phyloP scores from a whole-genome alignment of 2,888 invertebrate species.

The Diloba caeruleocephala region DNA sequence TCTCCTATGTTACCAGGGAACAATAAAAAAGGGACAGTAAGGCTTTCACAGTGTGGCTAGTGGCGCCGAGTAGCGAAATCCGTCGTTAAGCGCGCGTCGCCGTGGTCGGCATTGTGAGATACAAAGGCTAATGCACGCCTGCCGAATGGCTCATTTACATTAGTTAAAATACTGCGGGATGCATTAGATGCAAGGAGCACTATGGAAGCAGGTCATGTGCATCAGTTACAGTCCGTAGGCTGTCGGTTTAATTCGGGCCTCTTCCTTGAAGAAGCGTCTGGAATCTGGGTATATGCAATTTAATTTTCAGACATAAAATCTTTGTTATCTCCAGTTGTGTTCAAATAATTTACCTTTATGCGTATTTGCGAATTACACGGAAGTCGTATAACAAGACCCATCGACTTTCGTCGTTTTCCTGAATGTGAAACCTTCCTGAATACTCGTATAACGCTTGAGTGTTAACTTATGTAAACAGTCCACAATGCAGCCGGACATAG shows the following conservation, averaged over 20 bases:
- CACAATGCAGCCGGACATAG: conserved; percentile 28
- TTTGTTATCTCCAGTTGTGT: conserved; percentile 6
- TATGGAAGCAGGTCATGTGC: conserved; percentile 34
- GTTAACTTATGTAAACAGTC: conserved; percentile 20
- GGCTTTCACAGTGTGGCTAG: conserved; percentile 32
- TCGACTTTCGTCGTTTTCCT: conserved; percentile 20
- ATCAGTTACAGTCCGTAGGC: not conserved
- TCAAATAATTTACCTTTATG: conserved; percentile 7
- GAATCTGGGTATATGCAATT: too few species aligned
- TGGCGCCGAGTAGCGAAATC: conserved; percentile 43
- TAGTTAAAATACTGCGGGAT: conserved; percentile 27
- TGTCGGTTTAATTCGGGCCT: not conserved
- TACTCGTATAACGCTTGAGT: conserved; percentile 12
- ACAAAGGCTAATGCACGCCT: conserved; percentile 49
- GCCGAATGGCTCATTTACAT: conserved; percentile 46
- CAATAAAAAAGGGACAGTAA: conserved; percentile 47
- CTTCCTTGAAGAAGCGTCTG: too few species aligned
- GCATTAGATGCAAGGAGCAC: conserved; percentile 34
- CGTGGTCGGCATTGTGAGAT: conserved; percentile 15
- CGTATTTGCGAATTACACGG: conserved; percentile 9
- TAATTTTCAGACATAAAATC: conserved; percentile 7
- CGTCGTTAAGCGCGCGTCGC: conserved; percentile 24
- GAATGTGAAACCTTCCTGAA: conserved; percentile 12
- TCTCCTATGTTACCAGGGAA: conserved; percentile 29
- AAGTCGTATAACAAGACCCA: conserved; percentile 18